Conservation (phyloP, 2,113 vertebrate genomes). For the Pelecanoides urinatrix region DNA sequence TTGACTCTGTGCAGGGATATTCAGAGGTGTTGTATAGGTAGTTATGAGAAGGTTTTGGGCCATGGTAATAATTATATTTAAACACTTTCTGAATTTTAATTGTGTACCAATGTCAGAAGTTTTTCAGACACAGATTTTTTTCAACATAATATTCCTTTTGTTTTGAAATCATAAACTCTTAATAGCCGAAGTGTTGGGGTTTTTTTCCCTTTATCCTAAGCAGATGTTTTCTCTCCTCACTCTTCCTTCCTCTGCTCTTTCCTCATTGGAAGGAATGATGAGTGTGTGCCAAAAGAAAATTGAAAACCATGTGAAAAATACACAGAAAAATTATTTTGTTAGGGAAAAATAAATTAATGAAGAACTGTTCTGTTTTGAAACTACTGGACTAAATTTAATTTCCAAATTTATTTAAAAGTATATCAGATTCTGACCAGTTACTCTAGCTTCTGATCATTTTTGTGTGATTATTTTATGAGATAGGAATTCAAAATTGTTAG, state of each 20-base stretch:
- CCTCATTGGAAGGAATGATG: conserved; percentile 18
- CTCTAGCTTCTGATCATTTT: not conserved
- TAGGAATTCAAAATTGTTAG: not conserved
- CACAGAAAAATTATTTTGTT: not conserved
- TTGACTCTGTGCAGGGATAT: not conserved
- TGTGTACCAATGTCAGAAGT: not conserved
- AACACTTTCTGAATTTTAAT: not conserved
- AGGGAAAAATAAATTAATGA: conserved; percentile 32
- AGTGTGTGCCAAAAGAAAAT: conserved; percentile 18
- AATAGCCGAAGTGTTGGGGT: not conserved
- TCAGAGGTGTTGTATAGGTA: not conserved
- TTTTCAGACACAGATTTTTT: not conserved
- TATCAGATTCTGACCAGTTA: not conserved
- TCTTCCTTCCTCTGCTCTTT: conserved; percentile 5
- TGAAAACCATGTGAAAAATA: conserved; percentile 28
- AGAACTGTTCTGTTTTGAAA: conserved; percentile 6
- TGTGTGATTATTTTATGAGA: not conserved
- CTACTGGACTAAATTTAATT: not conserved
- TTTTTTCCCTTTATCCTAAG: conserved; percentile 19
- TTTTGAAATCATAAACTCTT: conserved; percentile 8
- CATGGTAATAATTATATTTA: not conserved
- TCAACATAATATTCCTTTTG: not conserved
- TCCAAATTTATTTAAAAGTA: not conserved
- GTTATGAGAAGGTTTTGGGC: not conserved
- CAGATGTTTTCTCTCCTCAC: conserved; percentile 34